Evolutionary conservation across 2,113 vertebrate genomes (phyloP), one percentile per base, ranked within the genome.

Genomic region (Mastomys natalensis): DNA sequence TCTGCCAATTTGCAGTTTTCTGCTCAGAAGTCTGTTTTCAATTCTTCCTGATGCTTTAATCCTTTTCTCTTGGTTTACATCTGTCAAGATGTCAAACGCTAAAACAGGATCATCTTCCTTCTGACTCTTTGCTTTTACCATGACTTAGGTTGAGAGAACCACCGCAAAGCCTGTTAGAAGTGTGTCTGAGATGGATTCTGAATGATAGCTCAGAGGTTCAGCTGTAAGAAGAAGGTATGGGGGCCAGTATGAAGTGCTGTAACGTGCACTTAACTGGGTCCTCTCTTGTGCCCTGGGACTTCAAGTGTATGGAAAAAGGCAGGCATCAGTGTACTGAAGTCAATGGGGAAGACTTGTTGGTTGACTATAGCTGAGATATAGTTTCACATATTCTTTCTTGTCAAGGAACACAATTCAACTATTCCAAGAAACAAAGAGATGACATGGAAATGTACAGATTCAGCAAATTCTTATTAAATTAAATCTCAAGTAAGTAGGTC

Each of bases 121-220:
- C 10, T 3, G 5, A 31, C 40, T 78, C 76, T 88, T 76, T 19
- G 2, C 37, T 94, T 82, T 40, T 48, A 1, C 62, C 43, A 37
- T 92, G 66, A 91, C 85, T 90, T 86, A 66, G 43, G 12, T 92
- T 81, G 70, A 90, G 66, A 95, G 81, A 64, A 29, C 90, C 80
- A 88, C 96, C 85, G 90, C 95, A 93, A 78, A 93, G 16, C 76
- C 96, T 86, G 90, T 95, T 96, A 94, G 90, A 87, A 87, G 74
- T 37, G 45, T 78, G 60, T 70, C 66, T 95, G 94, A 95, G 48
- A 87, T 73, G 82, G 95, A 92, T 93, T 92, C 81, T 84, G 77
- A 96, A 51, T 82, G 95, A 93, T 66, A 77, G 76, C 58, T 92
- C 74, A 70, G 62, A 87, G n/a, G 89, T 81, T 96, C 58, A 94